phyloP scores from a whole-genome alignment of 2,113 vertebrate genomes.

The Gymnocephalus cernua region DNA sequence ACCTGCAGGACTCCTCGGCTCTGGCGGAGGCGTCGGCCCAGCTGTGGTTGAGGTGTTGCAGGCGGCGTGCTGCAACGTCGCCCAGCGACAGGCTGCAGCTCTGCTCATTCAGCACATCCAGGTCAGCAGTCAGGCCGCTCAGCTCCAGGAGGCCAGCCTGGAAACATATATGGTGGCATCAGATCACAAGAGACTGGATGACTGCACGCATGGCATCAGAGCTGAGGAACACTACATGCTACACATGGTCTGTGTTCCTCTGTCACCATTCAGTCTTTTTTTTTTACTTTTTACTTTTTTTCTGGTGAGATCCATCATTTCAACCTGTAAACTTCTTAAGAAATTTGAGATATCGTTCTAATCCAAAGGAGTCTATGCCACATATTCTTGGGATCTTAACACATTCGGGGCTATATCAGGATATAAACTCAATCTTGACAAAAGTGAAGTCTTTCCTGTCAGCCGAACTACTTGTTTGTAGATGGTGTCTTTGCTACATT shows the following conservation, averaged over 20 bases:
- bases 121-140: slow-evolving; percentile 84
- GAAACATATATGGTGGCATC: slow-evolving; percentile 44
- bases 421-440: too few species aligned
- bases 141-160: slow-evolving; percentile 86
- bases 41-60: slow-evolving; percentile 85
- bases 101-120: slow-evolving; percentile 90
- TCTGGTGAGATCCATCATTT: background rate
- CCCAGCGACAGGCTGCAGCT: slow-evolving; percentile 86
- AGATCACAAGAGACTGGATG: slow-evolving; percentile 28
- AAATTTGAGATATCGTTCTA: too few species aligned
- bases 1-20: slow-evolving; percentile 91
- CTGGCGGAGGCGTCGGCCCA: slow-evolving; percentile 85
- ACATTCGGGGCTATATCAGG: too few species aligned
- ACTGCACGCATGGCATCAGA: background rate
- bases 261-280: background rate
- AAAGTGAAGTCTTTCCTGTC: too few species aligned
- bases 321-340: too few species aligned
- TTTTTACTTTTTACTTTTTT: background rate
- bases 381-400: too few species aligned
- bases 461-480: too few species aligned
- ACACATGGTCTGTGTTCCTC: background rate
- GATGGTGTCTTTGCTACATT: too few species aligned
- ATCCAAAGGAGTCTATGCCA: too few species aligned
- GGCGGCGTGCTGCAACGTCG: slow-evolving; percentile 80
- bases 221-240: background rate